These are phyloP conservation scores for Drepanosiphum platanoidis DNA, from an alignment of 2,888 invertebrate species.

Conservation along the genomic window DNA sequence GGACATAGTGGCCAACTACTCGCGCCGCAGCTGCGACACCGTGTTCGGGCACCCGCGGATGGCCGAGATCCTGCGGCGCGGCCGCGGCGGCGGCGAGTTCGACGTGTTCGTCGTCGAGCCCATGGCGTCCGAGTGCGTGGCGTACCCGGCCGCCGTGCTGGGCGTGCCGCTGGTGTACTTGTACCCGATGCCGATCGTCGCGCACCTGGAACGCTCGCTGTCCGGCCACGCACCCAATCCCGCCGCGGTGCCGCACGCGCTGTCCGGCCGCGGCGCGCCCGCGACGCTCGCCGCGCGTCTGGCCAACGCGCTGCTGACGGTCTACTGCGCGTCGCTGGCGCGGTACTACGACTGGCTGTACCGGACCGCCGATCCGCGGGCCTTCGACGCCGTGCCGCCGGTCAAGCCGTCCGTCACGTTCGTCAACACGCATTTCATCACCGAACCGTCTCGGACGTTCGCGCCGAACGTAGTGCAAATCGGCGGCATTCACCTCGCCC, in stretches of 20 bases:
- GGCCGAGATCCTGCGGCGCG: background rate
- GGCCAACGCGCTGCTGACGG: background rate
- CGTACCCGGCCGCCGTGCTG: background rate
- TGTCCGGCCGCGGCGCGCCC: background rate
- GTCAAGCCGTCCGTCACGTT: background rate
- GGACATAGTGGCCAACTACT: background rate
- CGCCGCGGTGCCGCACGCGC: background rate
- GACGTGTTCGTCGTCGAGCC: background rate
- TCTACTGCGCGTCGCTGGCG: background rate
- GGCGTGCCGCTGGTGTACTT: background rate
- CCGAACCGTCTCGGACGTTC: background rate
- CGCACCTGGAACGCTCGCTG: background rate
- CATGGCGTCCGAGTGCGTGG: background rate
- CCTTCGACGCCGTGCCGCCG: background rate
- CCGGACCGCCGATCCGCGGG: background rate
- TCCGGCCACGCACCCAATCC: background rate
- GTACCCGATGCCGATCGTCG: background rate
- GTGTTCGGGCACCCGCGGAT: background rate
- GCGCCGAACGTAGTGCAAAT: slow-evolving; percentile 16
- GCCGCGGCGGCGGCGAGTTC: background rate
- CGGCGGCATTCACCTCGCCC: slow-evolving; percentile 10
- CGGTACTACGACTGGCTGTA: too few relatives aligned
- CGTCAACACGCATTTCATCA: slow-evolving; percentile 7
- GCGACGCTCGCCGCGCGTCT: background rate
- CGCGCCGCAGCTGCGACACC: background rate